Percentiles rank a stretch among this genome's conserved stretches.
Conservation (phyloP, 1,140 invertebrate genomes). For the Anoplophora glabripennis region DNA sequence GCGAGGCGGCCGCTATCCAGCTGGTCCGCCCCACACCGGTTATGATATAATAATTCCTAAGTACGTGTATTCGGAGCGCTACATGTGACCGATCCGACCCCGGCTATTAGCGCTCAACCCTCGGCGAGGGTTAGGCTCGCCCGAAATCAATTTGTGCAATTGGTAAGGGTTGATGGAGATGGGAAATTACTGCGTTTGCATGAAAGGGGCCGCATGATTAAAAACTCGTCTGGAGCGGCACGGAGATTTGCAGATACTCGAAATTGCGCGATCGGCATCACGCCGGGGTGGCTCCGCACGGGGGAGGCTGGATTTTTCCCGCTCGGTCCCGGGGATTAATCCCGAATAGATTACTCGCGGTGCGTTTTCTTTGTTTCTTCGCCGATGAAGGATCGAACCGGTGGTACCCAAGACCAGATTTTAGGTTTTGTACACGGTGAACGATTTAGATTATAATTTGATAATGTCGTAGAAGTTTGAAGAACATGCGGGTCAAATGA, state of each 20-base stretch:
- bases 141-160: conserved; percentile 46
- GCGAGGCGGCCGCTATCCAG: neutral
- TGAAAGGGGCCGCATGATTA: conserved; percentile 40
- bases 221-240: conserved; percentile 33
- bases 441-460: too few relatives aligned
- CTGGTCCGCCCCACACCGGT: conserved; percentile 36
- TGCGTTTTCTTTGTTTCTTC: too few relatives aligned
- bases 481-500: too few relatives aligned
- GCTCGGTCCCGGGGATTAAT: too few relatives aligned
- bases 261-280: conserved; percentile 21
- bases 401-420: too few relatives aligned
- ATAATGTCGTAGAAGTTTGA: too few relatives aligned
- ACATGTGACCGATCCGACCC: conserved; percentile 41
- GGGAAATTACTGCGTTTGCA: conserved; percentile 42
- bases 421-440: too few relatives aligned
- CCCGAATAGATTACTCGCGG: too few relatives aligned
- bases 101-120: conserved; percentile 35
- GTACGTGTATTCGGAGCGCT: conserved; percentile 36
- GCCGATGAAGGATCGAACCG: too few relatives aligned
- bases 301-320: neutral
- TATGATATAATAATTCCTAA: conserved; percentile 51
- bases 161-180: conserved; percentile 39
- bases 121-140: conserved; percentile 21
- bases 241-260: conserved; percentile 31
- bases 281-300: conserved; percentile 9